A percentile compares a stretch with the other conserved stretches of the same genome.
These are phyloP conservation scores for Scortum barcoo DNA, from an alignment of 2,113 vertebrate genomes.

Conservation along the genomic window DNA sequence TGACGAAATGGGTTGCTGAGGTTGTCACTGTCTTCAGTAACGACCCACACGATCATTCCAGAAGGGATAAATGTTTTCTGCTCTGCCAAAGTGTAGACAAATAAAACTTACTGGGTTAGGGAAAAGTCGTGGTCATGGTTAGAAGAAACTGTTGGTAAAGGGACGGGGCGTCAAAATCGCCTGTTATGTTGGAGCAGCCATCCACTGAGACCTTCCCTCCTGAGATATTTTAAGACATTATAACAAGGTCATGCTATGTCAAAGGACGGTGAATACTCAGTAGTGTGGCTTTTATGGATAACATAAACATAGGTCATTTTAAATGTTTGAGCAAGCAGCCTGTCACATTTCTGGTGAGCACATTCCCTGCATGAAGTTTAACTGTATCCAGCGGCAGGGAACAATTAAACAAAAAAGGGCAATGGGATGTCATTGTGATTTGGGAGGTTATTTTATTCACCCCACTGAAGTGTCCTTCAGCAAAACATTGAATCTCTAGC, in stretches of 20 bases:
- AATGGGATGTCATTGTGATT: conserved; percentile 25
- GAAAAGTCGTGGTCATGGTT: neutral
- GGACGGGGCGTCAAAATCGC: neutral
- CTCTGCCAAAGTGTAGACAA: conserved; percentile 2
- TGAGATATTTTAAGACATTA: neutral
- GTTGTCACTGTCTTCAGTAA: neutral
- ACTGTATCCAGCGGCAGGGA: conserved; percentile 18
- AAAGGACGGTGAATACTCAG: neutral
- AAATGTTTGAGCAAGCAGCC: conserved; percentile 7
- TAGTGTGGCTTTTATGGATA: neutral
- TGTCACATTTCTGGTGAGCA: neutral
- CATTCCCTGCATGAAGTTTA: neutral
- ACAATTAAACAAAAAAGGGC: conserved; percentile 46
- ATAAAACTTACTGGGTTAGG: neutral
- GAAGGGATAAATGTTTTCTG: neutral
- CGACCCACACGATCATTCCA: neutral
- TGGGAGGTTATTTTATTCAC: conserved; percentile 29
- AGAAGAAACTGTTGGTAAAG: neutral
- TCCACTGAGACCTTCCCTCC: neutral
- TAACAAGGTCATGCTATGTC: neutral
- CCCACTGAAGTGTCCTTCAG: conserved; percentile 57
- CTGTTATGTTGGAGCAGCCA: neutral
- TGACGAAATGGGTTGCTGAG: neutral
- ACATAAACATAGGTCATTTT: conserved; percentile 12
- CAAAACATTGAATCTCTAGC: conserved; percentile 39